Evolutionary conservation across 2,888 invertebrate genomes (phyloP), one percentile per base, ranked within the genome.

Genomic region (Limnephilus marmoratus): DNA sequence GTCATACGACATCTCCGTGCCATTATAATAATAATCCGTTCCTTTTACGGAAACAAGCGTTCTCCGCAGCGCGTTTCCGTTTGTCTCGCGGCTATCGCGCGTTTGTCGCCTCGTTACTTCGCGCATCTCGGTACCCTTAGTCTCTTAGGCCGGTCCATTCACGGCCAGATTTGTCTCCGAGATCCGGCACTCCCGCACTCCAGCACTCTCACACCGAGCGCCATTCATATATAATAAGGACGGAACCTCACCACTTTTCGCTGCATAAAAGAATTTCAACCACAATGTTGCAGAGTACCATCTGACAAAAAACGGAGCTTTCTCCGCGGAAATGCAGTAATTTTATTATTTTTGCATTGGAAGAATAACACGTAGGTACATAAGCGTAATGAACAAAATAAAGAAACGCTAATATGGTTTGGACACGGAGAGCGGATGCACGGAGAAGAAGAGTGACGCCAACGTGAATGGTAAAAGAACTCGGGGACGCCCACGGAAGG

Each of bases 31-130:
- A 89, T 89, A 89, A 89, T 89, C 88, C 88, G 80, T 34, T 5
- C 88, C 88, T 89, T 89, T 89, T 89, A 89, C 68, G 88, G 88
- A 89, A 89, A 89, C 88, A 80, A 45, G 45, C 86, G 45, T 37
- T 68, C 37, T 37, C 37, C 29, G 34, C 9, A 37, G 34, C 49
- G 45, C 88, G 41, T 89, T 89, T 89, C 88, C 88, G 88, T 80
- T 89, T 89, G 88, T 68, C 81, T 89, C 88, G 68, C 53, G 53
- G 87, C 31, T 68, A 29, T 68, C 68, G 68, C 68, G 85, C 49
- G 87, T 45, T 45, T 29, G 86, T 31, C 88, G 88, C 88, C 68
- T 89, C 80, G 88, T 89, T 89, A 89, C 88, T 45, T 29, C 41
- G 85, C 85, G 85, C 85, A 85, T 41, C 88, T 68, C 88, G 88